Evolutionary conservation across 1,140 invertebrate genomes (phyloP), one percentile per base, ranked within the genome.

Genomic region (Dendrolimus kikuchii): DNA sequence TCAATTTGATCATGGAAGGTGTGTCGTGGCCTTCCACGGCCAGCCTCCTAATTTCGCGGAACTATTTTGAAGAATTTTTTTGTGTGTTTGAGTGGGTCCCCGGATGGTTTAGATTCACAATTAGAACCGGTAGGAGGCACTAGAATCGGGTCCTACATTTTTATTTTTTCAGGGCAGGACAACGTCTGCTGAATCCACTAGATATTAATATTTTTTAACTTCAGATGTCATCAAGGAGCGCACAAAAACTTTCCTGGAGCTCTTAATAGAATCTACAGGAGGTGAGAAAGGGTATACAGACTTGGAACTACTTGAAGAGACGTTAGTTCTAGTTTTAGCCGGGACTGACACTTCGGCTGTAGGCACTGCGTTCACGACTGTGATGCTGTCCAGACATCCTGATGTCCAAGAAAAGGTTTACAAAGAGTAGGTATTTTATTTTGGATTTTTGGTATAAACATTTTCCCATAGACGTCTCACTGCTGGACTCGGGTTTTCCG

Each of bases 271-370:
- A 23, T 45, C 53, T 2, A 23, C 50, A 0, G 50, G 50, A 6
- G 42, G 42, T 9, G 42, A 44, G 4, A 36, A 49, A 41, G 46
- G 44, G 6, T 52, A 38, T 46, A 49, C 60, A 4, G 57, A 67
- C 43, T 38, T 43, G 1, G 68, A 67, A 43, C 36, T 71, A 10
- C 57, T 55, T 1, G 71, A 71, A 7, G 68, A 74, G 51, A 36
- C 47, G 2, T 39, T 68, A 5, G 59, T 64, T n/a, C 37, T 74
- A 2, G 49, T 62, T 7, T n/a, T 67, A n/a, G 71, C 71, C 4
- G 64, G 62, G 10, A 64, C 62, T 6, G 68, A 69, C 52, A 71
- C 71, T 0, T 62, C 66, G 0, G 71, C 68, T 2, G 52, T 61
- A 0, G 53, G 62, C 4, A 9, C 49, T 7, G 45, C 58, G 6